These are phyloP conservation scores for Pseudorhiza aurosa DNA, from an alignment of 30 jellyfish, hydroid and myxozoan genomes.

Conservation along the genomic window DNA sequence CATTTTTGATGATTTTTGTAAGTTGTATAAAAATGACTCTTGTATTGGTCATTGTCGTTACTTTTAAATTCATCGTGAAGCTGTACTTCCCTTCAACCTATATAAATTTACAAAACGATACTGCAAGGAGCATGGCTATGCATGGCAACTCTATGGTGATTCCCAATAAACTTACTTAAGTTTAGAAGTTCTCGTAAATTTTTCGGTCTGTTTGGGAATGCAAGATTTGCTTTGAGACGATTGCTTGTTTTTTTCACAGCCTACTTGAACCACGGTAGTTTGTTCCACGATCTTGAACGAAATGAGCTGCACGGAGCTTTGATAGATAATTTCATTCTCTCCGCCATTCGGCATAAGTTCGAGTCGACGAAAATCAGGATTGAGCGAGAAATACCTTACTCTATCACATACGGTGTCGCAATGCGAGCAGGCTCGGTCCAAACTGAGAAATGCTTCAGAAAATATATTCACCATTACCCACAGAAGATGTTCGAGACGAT, in stretches of 20 bases:
- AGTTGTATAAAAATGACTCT: too few species aligned
- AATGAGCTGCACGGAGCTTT: constrained; percentile 78
- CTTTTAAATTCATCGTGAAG: too few species aligned
- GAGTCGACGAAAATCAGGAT: constrained; percentile 57
- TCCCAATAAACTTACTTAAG: too few species aligned
- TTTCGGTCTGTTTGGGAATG: background rate
- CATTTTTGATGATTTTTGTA: too few species aligned
- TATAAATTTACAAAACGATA: too few species aligned
- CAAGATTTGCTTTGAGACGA: background rate
- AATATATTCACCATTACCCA: constrained; percentile 78
- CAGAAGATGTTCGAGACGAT: constrained; percentile 79
- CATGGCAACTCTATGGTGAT: too few species aligned
- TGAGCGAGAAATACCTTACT: constrained; percentile 83
- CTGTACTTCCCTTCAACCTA: too few species aligned
- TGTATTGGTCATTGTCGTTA: too few species aligned
- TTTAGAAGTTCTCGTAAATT: background rate
- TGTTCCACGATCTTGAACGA: constrained; percentile 41
- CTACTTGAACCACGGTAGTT: constrained; percentile 43
- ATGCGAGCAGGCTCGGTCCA: constrained; percentile 53
- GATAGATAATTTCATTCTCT: constrained; percentile 82
- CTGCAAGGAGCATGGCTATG: too few species aligned
- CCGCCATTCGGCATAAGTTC: constrained; percentile 53
- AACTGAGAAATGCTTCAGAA: constrained; percentile 85
- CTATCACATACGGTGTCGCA: constrained; percentile 89
- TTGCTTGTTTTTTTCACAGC: constrained; percentile 68